These are phyloP conservation scores for Mallotus villosus DNA, from an alignment of 2,797 vertebrate genomes.

Conservation along the genomic window DNA sequence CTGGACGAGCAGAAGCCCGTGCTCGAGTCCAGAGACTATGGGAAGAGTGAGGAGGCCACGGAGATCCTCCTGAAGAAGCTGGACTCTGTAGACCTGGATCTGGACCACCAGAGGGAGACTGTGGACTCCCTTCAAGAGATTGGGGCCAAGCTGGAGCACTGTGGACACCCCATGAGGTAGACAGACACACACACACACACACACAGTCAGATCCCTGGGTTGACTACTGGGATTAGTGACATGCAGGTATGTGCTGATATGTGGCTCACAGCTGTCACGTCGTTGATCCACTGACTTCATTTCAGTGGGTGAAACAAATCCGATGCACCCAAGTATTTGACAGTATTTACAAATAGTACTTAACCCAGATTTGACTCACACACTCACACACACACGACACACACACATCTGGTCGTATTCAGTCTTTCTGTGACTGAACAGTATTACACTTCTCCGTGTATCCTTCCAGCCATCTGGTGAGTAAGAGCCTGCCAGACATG, in stretches of 20 bases:
- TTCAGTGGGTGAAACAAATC: too few species aligned
- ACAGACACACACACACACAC: neutral
- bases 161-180: constrained; percentile 79
- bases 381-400: neutral
- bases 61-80: constrained; percentile 77
- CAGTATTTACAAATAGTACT: too few species aligned
- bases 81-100: constrained; percentile 78
- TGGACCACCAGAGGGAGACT: constrained; percentile 73
- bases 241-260: too few species aligned
- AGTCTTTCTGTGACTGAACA: neutral
- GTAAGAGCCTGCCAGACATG: constrained; percentile 61
- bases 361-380: constrained; percentile 28
- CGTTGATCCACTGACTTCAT: neutral
- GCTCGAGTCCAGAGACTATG: constrained; percentile 76
- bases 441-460: neutral
- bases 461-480: constrained; percentile 57
- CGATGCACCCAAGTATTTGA: neutral
- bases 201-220: neutral
- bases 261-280: too few species aligned
- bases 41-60: constrained; percentile 79
- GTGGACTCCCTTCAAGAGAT: constrained; percentile 73
- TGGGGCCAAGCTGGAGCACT: constrained; percentile 69
- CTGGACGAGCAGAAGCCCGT: constrained; percentile 71
- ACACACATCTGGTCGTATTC: neutral
- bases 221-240: neutral